A percentile compares a stretch with the other conserved stretches of the same genome.
These are phyloP conservation scores for Ochropleura plecta DNA, from an alignment of 2,888 invertebrate species.

Conservation along the genomic window DNA sequence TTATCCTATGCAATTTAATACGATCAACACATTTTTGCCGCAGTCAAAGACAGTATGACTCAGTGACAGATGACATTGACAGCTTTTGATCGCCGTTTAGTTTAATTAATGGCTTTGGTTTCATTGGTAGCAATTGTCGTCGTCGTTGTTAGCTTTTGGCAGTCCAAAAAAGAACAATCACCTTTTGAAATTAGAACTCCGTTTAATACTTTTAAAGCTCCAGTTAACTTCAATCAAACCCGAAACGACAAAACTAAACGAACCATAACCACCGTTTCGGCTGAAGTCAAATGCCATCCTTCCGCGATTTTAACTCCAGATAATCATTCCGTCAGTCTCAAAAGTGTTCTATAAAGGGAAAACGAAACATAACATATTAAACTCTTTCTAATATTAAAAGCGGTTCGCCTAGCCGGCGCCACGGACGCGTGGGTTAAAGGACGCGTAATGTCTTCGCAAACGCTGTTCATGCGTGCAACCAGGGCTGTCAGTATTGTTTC, in stretches of 20 bases:
- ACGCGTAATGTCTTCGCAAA: slow-evolving; percentile 68
- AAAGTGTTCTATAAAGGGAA: slow-evolving; percentile 33
- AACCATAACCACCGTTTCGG: slow-evolving; percentile 8
- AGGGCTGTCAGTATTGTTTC: slow-evolving; percentile 57
- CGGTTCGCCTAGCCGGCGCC: slow-evolving; percentile 73
- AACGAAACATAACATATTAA: slow-evolving; percentile 59
- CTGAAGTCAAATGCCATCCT: slow-evolving; percentile 6
- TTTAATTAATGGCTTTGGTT: too few species aligned
- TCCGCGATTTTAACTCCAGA: slow-evolving; percentile 41
- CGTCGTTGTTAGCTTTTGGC: neutral
- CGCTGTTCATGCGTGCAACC: slow-evolving; percentile 48
- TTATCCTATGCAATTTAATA: too few species aligned
- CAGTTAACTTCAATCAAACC: neutral
- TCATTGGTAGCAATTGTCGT: neutral
- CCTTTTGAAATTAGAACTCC: slow-evolving; percentile 28
- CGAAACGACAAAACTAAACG: slow-evolving; percentile 12
- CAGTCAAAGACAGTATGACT: too few species aligned
- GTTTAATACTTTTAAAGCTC: neutral
- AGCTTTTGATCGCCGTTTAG: too few species aligned
- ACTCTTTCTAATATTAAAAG: slow-evolving; percentile 66
- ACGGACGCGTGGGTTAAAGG: slow-evolving; percentile 70
- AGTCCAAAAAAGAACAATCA: neutral
- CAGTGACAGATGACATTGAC: too few species aligned
- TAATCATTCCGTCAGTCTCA: slow-evolving; percentile 33
- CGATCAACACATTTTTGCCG: too few species aligned